phyloP scores from a whole-genome alignment of 2,797 vertebrate genomes.

The Tadarida brasiliensis region DNA sequence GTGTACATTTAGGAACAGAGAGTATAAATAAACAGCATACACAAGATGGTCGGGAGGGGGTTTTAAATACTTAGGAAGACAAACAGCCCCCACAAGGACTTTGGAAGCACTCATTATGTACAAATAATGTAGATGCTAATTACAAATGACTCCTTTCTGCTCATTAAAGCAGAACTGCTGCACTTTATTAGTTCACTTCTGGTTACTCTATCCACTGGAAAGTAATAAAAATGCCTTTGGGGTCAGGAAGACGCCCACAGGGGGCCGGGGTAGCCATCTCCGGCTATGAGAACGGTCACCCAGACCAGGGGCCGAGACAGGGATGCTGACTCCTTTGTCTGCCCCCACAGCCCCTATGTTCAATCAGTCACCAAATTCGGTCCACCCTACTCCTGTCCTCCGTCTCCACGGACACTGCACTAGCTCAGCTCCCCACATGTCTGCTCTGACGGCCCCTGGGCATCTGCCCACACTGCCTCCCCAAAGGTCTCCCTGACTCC shows the following conservation, averaged over 20 bases:
- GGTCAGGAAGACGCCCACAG: conserved; percentile 48
- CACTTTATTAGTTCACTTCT: conserved; percentile 72
- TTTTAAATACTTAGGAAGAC: conserved; percentile 74
- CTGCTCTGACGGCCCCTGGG: neutral
- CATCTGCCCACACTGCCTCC: neutral
- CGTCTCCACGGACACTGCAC: neutral
- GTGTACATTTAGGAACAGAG: conserved; percentile 39
- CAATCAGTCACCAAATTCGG: neutral
- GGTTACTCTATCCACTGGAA: conserved; percentile 62
- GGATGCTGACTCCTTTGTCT: neutral
- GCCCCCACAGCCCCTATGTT: neutral
- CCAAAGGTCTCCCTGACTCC: neutral
- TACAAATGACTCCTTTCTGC: conserved; percentile 79
- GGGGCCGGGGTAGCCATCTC: neutral
- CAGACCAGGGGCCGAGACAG: neutral
- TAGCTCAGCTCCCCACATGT: neutral
- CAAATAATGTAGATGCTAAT: conserved; percentile 82
- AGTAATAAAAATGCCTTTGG: conserved; percentile 60
- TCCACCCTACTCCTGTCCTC: neutral
- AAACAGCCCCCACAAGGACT: conserved; percentile 74
- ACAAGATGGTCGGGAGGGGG: conserved; percentile 41
- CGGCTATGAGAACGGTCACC: neutral
- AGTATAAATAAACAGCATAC: conserved; percentile 66
- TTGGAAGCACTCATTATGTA: conserved; percentile 77
- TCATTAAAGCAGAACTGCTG: conserved; percentile 76